Base-by-base conservation (phyloP, 2,888 invertebrate genomes). In the Oligia fasciuncula region DNA sequence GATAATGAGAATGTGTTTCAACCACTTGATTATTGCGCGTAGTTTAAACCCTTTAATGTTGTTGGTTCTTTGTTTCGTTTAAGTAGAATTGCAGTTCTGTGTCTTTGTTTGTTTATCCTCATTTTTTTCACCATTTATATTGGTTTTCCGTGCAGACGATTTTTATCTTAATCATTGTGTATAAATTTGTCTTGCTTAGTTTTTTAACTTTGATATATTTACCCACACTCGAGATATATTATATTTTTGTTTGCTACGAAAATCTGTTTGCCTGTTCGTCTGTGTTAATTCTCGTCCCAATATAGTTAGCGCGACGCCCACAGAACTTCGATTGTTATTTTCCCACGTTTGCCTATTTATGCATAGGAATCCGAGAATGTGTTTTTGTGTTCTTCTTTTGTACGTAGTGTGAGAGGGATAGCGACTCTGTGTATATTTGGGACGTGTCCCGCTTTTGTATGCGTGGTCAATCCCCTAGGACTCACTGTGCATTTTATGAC, bases 261-360 rank as follows among this genome's bases (percentile, higher is more conserved):
- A 77, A 67, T 73, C 13, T 78, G 69, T 86, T 76, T 71, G 57
- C 66, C 11, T 11, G 54, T 46, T 46, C 19, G 60, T 68, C 70
- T 71, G 60, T 67, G 73, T 81, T 51, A 74, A 77, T 80, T 84
- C 78, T 84, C 63, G 76, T 84, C 79, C 69, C 63, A 84, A 80
- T 80, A 78, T 82, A 86, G 81, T 80, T 84, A 84, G 76, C 84
- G 78, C 60, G 74, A 84, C 86, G 77, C 88, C 90, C 84, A 89
- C 89, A 79, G 79, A 72, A 78, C 85, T 84, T 75, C 60, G 46
- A 88, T 86, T 91, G 89, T 90, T 92, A 91, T 93, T 93, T 94
- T 94, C 95, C 93, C 95, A 95, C 94, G 94, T 92, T 81, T 89
- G 83, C 87, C 90, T 92, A 91, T 91, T 92, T 92, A 92, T 91